These are phyloP conservation scores for Turritopsis dohrnii DNA, from an alignment of 30 jellyfish, hydroid and myxozoan species.

Conservation along the genomic window DNA sequence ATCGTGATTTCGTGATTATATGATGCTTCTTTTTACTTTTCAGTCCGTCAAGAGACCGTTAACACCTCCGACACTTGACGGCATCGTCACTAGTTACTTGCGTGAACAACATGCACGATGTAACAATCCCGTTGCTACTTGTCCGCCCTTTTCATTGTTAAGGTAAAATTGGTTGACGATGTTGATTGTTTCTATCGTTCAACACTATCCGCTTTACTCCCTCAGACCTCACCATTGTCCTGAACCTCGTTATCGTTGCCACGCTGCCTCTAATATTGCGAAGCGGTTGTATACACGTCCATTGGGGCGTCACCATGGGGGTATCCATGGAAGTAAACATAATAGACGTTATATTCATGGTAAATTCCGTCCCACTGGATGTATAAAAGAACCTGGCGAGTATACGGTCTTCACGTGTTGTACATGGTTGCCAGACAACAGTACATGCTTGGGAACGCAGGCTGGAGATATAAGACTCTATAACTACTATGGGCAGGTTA, in stretches of 20 bases:
- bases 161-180: conserved; percentile 47
- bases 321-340: conserved; percentile 64
- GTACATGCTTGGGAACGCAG: conserved; percentile 63
- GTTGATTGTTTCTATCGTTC: too few species aligned
- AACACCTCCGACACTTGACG: conserved; percentile 58
- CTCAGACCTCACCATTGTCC: conserved; percentile 87
- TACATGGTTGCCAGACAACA: conserved; percentile 54
- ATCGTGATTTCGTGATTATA: too few species aligned
- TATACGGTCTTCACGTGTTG: conserved; percentile 4
- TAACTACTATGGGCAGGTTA: conserved; percentile 71
- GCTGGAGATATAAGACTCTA: conserved; percentile 70
- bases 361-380: conserved; percentile 30
- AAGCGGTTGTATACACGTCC: conserved; percentile 58
- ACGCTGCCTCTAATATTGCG: conserved; percentile 61
- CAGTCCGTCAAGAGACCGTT: neutral
- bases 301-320: conserved; percentile 77
- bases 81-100: conserved; percentile 62
- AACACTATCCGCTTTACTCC: too few species aligned
- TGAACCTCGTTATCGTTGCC: conserved; percentile 64
- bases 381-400: conserved; percentile 25
- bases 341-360: conserved; percentile 57
- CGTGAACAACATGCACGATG: conserved; percentile 95
- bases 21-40: too few species aligned
- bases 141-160: conserved; percentile 82
- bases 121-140: conserved; percentile 78